phyloP scores from a whole-genome alignment of 2,888 invertebrate genomes.

The Stenodema calcarata region DNA sequence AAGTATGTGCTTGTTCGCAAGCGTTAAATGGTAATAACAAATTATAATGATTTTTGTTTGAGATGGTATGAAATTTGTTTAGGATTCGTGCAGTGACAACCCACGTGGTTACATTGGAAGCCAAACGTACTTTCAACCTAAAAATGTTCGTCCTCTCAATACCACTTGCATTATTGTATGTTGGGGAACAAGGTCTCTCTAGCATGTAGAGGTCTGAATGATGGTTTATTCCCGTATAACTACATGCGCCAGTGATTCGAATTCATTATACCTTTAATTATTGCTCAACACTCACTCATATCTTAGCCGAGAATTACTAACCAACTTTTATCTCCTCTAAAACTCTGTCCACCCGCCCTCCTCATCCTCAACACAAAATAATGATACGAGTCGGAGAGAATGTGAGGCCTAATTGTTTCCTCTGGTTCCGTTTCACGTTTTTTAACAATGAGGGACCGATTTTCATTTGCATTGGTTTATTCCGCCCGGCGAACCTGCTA shows the following conservation, averaged over 20 bases:
- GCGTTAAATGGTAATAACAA: too few species aligned
- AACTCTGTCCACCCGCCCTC: not conserved
- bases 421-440: not conserved
- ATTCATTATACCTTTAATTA: not conserved
- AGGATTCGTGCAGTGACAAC: too few species aligned
- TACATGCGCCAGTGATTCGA: not conserved
- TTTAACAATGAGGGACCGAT: not conserved
- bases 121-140: too few species aligned
- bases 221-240: too few species aligned
- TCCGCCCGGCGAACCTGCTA: not conserved
- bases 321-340: not conserved
- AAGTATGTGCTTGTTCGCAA: too few species aligned
- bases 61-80: too few species aligned
- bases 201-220: too few species aligned
- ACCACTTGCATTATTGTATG: too few species aligned
- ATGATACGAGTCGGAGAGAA: not conserved
- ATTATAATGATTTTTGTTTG: too few species aligned
- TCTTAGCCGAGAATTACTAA: not conserved
- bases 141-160: too few species aligned
- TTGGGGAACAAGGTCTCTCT: too few species aligned
- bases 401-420: constrained; percentile 16
- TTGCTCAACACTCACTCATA: not conserved
- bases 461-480: not conserved
- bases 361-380: not conserved
- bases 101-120: too few species aligned